Evolutionary conservation across 1,140 invertebrate genomes (phyloP).

Genomic region (Drosophila azteca): DNA sequence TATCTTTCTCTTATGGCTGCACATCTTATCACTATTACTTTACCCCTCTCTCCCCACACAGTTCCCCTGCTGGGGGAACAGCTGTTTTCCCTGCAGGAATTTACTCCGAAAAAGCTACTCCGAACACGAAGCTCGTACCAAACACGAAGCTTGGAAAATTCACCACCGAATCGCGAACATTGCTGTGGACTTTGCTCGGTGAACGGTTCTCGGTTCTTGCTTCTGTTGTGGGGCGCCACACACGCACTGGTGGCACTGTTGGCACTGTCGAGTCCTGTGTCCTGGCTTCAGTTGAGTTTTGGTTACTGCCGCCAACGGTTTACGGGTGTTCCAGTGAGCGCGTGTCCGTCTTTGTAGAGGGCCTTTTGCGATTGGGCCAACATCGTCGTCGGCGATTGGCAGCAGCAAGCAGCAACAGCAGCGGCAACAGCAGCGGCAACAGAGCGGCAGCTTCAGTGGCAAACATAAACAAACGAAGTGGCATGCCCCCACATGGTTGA

Average conservation of each 20-base stretch:
- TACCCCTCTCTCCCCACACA: background rate
- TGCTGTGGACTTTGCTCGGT: conserved; percentile 8
- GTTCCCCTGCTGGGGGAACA: conserved; percentile 35
- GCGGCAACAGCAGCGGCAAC: background rate
- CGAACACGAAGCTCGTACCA: conserved; percentile 9
- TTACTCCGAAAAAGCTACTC: conserved; percentile 62
- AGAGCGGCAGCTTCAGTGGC: no score
- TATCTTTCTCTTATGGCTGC: background rate
- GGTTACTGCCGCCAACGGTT: conserved; percentile 77
- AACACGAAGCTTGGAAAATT: conserved; percentile 36
- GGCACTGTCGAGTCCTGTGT: conserved; percentile 11
- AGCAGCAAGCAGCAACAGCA: conserved; percentile 19
- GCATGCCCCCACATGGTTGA: background rate
- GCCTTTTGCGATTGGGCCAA: conserved; percentile 9
- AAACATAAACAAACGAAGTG: conserved; percentile 52
- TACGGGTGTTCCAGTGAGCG: conserved; percentile 42
- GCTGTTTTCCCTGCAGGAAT: conserved; percentile 70
- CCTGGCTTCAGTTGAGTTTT: conserved; percentile 75
- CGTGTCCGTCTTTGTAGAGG: conserved; percentile 15
- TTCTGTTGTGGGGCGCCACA: conserved; percentile 13
- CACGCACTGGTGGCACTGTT: conserved; percentile 20
- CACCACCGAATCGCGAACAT: conserved; percentile 58
- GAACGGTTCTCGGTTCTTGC: background rate
- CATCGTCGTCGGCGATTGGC: conserved; percentile 39
- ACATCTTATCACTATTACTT: conserved; percentile 1